Evolutionary conservation across 2,797 vertebrate genomes (phyloP).

Genomic region (Glossophaga mutica): DNA sequence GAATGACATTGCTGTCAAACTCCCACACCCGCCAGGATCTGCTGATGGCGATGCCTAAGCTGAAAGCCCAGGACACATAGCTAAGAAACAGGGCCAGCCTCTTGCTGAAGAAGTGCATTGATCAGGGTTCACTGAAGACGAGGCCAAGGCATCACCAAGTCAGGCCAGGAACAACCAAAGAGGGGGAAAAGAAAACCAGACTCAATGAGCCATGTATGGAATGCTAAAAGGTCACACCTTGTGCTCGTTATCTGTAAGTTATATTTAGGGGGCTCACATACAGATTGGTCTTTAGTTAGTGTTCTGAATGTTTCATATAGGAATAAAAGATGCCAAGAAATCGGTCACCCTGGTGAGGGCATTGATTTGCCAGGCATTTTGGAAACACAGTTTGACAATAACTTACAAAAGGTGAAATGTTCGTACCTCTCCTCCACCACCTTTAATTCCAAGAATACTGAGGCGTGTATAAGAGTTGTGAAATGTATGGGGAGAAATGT

Average conservation of each 20-base stretch:
- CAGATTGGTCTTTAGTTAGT: neutral
- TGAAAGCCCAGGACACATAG: neutral
- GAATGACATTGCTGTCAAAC: fast-evolving
- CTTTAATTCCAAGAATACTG: neutral
- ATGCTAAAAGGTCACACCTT: neutral
- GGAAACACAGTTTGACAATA: neutral
- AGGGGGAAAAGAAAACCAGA: neutral
- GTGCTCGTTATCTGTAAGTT: neutral
- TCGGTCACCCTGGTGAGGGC: neutral
- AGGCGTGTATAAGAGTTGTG: neutral
- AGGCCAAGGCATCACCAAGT: neutral
- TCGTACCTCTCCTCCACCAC: neutral
- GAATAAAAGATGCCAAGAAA: neutral
- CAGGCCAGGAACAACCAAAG: neutral
- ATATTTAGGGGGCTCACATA: neutral
- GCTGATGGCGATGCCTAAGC: neutral
- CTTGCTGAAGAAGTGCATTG: neutral
- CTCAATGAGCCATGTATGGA: neutral
- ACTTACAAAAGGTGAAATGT: neutral
- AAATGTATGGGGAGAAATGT: neutral
- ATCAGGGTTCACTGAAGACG: neutral
- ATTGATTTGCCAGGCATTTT: neutral
- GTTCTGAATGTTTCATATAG: neutral
- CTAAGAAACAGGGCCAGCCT: neutral
- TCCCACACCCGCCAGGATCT: neutral